Evolutionary conservation across 2,888 invertebrate species (phyloP).

Genomic region (Ethmia dodecea): DNA sequence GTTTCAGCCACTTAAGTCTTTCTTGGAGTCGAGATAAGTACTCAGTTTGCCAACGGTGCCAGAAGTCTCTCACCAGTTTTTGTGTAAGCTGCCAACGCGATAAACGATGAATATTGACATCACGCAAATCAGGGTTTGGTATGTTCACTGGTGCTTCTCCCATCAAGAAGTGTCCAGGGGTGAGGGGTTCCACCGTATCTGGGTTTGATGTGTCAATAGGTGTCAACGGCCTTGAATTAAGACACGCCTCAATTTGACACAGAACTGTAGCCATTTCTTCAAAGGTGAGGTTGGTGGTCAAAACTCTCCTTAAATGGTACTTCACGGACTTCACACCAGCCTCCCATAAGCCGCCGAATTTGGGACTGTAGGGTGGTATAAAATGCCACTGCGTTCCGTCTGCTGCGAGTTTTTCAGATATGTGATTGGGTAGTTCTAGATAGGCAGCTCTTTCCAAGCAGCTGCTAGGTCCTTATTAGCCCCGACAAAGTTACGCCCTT

Average conservation of each 20-base stretch:
- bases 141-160: conserved; percentile 18
- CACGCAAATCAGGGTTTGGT: conserved; percentile 12
- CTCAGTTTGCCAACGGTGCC: conserved; percentile 21
- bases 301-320: conserved; percentile 9
- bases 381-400: conserved; percentile 15
- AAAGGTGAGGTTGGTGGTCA: conserved; percentile 14
- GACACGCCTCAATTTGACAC: conserved; percentile 19
- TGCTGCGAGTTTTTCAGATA: not conserved
- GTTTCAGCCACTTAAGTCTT: conserved; percentile 19
- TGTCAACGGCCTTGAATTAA: conserved; percentile 18
- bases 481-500: conserved; percentile 18
- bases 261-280: conserved; percentile 18
- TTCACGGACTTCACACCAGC: conserved; percentile 17
- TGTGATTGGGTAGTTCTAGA: conserved; percentile 16
- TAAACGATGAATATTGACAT: conserved; percentile 11
- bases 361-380: conserved; percentile 13
- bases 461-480: conserved; percentile 9
- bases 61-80: conserved; percentile 20
- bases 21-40: conserved; percentile 20
- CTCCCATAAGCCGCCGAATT: conserved; percentile 21
- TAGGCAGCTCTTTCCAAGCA: conserved; percentile 3
- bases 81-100: conserved; percentile 23
- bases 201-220: conserved; percentile 5
- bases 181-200: conserved; percentile 14
- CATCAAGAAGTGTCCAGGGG: conserved; percentile 26